A percentile compares a stretch with the other conserved stretches of the same genome.
Conservation (phyloP, 2,888 invertebrate species). For the Brassicogethes aeneus region DNA sequence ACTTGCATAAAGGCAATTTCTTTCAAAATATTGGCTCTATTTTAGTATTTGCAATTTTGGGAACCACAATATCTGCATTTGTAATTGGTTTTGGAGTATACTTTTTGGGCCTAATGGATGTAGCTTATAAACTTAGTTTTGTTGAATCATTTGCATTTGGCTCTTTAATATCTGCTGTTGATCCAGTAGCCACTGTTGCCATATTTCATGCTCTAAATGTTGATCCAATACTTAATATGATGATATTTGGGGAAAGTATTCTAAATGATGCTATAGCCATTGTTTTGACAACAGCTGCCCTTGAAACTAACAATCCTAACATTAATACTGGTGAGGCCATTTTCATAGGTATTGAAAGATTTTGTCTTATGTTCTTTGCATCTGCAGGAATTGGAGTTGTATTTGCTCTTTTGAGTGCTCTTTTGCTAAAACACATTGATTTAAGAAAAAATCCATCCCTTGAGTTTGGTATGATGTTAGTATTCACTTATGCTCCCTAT, state of each 20-base stretch:
- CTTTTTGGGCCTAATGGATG: slow-evolving; percentile 82
- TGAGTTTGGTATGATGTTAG: slow-evolving; percentile 97
- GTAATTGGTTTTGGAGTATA: slow-evolving; percentile 96
- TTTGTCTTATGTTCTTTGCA: slow-evolving; percentile 96
- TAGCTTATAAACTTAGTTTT: slow-evolving; percentile 86
- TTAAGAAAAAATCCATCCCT: slow-evolving; percentile 94
- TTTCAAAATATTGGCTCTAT: slow-evolving; percentile 99
- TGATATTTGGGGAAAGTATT: slow-evolving; percentile 94
- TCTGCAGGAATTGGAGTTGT: slow-evolving; percentile 94
- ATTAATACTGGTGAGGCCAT: slow-evolving; percentile 75
- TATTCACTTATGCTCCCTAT: slow-evolving; percentile 97
- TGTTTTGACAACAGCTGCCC: slow-evolving; percentile 85
- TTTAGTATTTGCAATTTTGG: slow-evolving; percentile 93
- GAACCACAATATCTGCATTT: slow-evolving; percentile 94
- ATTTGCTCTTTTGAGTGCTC: slow-evolving; percentile 88
- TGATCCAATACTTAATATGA: slow-evolving; percentile 97
- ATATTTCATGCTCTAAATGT: slow-evolving; percentile 97
- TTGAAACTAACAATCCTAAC: slow-evolving; percentile 60
- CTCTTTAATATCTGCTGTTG: slow-evolving; percentile 95
- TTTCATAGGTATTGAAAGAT: slow-evolving; percentile 77
- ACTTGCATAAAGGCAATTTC: slow-evolving; percentile 94
- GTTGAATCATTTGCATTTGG: slow-evolving; percentile 99
- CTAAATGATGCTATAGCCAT: slow-evolving; percentile 98
- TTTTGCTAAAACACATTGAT: slow-evolving; percentile 91
- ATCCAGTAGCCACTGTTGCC: slow-evolving; percentile 97